phyloP scores from a whole-genome alignment of 2,797 vertebrate species.

The Todus mexicanus region DNA sequence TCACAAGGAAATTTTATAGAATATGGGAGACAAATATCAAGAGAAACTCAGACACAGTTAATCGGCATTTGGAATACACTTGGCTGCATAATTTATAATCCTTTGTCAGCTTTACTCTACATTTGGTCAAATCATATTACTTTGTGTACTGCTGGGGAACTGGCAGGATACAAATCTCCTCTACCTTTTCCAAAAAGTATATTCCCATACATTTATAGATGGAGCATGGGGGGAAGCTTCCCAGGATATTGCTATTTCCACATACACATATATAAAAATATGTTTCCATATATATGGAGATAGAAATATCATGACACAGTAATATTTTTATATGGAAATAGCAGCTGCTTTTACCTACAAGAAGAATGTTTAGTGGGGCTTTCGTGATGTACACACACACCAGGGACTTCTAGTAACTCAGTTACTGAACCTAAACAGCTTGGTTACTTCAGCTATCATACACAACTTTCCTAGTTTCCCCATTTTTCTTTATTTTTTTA shows the following conservation, averaged over 20 bases:
- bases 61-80: background rate
- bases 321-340: background rate
- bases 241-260: background rate
- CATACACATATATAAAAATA: background rate
- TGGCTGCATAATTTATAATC: background rate
- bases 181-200: background rate
- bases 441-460: background rate
- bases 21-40: background rate
- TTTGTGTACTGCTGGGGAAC: background rate
- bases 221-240: background rate
- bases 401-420: background rate
- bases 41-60: background rate
- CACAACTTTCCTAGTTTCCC: background rate
- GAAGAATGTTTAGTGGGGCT: background rate
- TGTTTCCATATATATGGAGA: background rate
- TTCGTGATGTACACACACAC: background rate
- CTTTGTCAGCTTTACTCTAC: background rate
- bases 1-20: background rate
- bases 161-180: background rate
- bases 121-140: background rate
- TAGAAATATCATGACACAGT: background rate
- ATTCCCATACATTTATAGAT: background rate
- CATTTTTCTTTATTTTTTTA: background rate
- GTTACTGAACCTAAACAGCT: background rate
- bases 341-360: background rate